These are phyloP conservation scores for Hypotaenidia philippensis DNA, from an alignment of 2,797 vertebrate species.

Conservation along the genomic window DNA sequence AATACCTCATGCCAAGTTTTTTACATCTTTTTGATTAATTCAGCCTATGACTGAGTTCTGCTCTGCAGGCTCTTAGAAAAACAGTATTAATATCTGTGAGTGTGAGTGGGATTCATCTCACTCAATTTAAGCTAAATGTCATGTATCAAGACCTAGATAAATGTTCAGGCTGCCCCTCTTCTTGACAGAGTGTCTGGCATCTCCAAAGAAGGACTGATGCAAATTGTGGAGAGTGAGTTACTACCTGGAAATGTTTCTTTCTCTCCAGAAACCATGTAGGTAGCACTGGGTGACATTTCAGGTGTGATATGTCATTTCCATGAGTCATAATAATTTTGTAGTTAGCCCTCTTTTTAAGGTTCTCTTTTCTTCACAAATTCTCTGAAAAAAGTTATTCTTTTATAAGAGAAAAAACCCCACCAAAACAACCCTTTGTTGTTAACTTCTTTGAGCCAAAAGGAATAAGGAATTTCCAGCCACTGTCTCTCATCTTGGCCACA, in stretches of 20 bases:
- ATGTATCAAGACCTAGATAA: background rate
- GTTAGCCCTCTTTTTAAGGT: background rate
- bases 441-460: background rate
- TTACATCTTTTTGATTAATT: background rate
- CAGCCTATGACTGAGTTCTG: background rate
- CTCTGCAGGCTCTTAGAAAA: background rate
- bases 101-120: background rate
- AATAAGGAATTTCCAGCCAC: background rate
- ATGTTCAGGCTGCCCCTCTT: background rate
- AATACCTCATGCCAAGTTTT: background rate
- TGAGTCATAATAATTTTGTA: background rate
- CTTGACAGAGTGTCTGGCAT: background rate
- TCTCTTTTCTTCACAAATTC: background rate
- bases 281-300: background rate
- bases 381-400: background rate
- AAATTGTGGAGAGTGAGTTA: background rate
- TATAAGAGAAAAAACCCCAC: accelerated
- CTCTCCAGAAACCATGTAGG: background rate
- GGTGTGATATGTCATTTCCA: background rate
- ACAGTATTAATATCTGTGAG: background rate
- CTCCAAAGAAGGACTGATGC: background rate
- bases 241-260: background rate
- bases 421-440: background rate
- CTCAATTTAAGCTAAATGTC: background rate
- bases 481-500: background rate